Evolutionary conservation across 2,797 vertebrate genomes (phyloP), one percentile per base, ranked within the genome.

Genomic region (Cryptoprocta ferox): DNA sequence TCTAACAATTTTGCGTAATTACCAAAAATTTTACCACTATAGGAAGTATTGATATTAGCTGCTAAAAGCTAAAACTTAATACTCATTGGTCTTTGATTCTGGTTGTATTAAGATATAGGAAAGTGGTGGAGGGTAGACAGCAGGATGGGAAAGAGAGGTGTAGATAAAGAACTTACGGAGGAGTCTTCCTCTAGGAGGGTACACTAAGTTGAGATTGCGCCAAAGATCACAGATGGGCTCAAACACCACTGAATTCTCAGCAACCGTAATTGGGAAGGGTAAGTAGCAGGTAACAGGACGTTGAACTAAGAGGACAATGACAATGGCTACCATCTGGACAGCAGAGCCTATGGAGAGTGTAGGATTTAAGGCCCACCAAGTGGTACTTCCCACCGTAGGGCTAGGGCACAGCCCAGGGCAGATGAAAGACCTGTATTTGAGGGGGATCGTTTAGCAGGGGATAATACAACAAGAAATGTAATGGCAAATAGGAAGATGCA

Each of bases 61-160:
- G 61, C 50, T 88, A 61, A 50, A 66, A 90, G 80, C 32, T 90
- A 48, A 88, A 95, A 88, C 28, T 66, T 73, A 73, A 18, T 61
- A 65, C 71, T 81, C 87, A 88, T 45, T 97, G 59, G 42, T 59
- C 61, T 95, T 83, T 70, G 37, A 70, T 35, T 83, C 68, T 90
- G 39, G 73, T 30, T 48, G 0, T 48, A 83, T 26, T 88, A 89
- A 91, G 30, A 68, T 19, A 66, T 16, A 66, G 37, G 19, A 37
- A 35, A 73, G 9, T 32, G 45, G n/a, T 53, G 30, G 3, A 11
- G 24, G 12, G 15, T 28, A 30, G 42, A 24, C 73, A 84, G 45
- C 78, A 76, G 39, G 50, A 78, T 39, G 2, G 56, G 73, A 81
- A 39, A 48, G 48, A 15, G n/a, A 24, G 9, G 7, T 75, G 1